These are phyloP conservation scores for Atractosteus spatula DNA, from an alignment of 2,113 vertebrate genomes.

Conservation along the genomic window DNA sequence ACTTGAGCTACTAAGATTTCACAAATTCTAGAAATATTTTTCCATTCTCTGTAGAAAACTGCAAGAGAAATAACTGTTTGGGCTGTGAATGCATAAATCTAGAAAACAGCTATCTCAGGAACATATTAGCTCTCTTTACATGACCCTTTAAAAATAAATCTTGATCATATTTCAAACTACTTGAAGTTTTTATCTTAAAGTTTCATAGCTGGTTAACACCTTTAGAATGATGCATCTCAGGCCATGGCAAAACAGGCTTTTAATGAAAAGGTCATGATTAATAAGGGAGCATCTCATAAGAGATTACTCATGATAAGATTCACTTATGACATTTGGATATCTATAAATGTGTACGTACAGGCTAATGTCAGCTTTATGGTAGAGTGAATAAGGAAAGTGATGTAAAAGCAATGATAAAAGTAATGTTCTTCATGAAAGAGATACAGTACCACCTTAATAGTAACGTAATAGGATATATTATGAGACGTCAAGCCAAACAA, in stretches of 20 bases:
- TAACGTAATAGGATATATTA: no score
- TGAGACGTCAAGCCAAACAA: no score
- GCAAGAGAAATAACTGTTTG: slow-evolving; percentile 31
- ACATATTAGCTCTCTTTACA: slow-evolving; percentile 39
- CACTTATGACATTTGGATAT: no score
- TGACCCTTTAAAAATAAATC: slow-evolving; percentile 46
- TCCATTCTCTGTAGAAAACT: slow-evolving; percentile 44
- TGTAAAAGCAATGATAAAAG: no score
- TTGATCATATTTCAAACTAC: slow-evolving; percentile 42
- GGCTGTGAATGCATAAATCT: slow-evolving; percentile 40
- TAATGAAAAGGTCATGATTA: slow-evolving; percentile 50
- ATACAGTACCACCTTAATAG: no score
- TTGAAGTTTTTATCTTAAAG: slow-evolving; percentile 49
- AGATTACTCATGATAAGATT: no score
- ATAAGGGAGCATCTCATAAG: slow-evolving; percentile 21
- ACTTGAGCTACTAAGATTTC: slow-evolving; percentile 32
- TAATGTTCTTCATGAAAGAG: no score
- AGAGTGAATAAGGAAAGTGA: no score
- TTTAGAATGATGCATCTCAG: slow-evolving; percentile 40
- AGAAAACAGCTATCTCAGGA: slow-evolving; percentile 41
- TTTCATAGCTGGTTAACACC: slow-evolving; percentile 47
- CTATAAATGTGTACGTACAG: no score
- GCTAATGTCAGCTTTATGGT: no score
- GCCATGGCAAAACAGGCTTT: slow-evolving; percentile 41
- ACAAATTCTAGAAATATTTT: slow-evolving; percentile 51